Percentiles rank a stretch among this genome's conserved stretches.
phyloP scores from a whole-genome alignment of 2,888 invertebrate species.

The Stomorhina lunata region DNA sequence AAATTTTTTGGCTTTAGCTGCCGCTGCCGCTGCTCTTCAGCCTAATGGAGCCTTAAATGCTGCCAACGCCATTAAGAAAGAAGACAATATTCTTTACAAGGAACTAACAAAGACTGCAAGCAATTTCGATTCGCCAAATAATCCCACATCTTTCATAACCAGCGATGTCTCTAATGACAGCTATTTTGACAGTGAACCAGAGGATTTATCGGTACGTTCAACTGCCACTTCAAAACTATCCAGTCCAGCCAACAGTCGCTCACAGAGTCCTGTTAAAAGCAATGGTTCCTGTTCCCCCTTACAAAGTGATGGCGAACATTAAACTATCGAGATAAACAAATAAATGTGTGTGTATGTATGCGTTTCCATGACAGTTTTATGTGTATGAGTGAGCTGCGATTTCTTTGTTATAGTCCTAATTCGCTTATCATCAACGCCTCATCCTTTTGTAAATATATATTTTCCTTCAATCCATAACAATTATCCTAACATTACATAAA shows the following conservation, averaged over 20 bases:
- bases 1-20: conserved; percentile 73
- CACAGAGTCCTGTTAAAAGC: conserved; percentile 73
- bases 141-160: conserved; percentile 70
- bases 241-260: conserved; percentile 71
- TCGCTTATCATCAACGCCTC: background rate
- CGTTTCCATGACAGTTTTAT: background rate
- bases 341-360: background rate
- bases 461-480: background rate
- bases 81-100: conserved; percentile 83
- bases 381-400: background rate
- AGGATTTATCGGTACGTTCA: conserved; percentile 77
- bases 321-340: background rate
- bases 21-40: conserved; percentile 73
- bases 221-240: conserved; percentile 71
- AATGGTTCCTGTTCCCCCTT: conserved; percentile 65
- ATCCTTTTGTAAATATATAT: conserved; percentile 1
- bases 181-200: conserved; percentile 77
- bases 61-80: conserved; percentile 76
- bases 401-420: too few species aligned
- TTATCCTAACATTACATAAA: background rate
- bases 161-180: conserved; percentile 74
- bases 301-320: conserved; percentile 72
- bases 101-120: conserved; percentile 82
- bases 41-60: conserved; percentile 33
- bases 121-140: conserved; percentile 44